Evolutionary conservation across 2,797 vertebrate genomes (phyloP).

Genomic region (Dendrocincla fuliginosa): DNA sequence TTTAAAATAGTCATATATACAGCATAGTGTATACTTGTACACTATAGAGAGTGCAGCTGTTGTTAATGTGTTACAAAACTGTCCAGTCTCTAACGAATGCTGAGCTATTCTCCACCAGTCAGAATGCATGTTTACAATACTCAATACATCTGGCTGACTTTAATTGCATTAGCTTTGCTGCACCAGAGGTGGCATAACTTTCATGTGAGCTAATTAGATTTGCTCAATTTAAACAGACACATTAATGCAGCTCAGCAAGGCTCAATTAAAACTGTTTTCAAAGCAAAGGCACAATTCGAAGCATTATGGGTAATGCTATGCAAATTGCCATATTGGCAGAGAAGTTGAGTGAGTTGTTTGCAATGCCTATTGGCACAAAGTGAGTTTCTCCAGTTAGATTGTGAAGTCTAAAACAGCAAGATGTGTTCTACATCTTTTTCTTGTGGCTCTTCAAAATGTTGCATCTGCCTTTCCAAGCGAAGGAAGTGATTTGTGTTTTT

Average conservation of each 20-base stretch:
- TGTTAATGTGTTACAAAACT: conserved; percentile 47
- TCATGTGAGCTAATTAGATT: conserved; percentile 78
- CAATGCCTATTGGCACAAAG: conserved; percentile 67
- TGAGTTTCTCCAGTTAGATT: conserved; percentile 43
- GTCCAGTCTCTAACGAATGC: conserved; percentile 56
- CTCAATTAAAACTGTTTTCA: conserved; percentile 79
- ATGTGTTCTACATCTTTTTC: conserved; percentile 16
- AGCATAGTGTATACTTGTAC: not conserved
- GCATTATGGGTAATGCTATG: conserved; percentile 77
- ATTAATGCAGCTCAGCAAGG: conserved; percentile 77
- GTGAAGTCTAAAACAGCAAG: conserved; percentile 53
- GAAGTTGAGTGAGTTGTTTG: conserved; percentile 59
- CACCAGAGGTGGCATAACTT: conserved; percentile 80
- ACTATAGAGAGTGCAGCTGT: conserved; percentile 25
- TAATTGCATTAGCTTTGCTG: conserved; percentile 76
- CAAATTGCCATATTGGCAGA: conserved; percentile 74
- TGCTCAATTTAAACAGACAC: conserved; percentile 77
- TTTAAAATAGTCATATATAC: conserved; percentile 2
- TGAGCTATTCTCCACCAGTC: conserved; percentile 62
- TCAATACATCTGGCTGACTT: conserved; percentile 74
- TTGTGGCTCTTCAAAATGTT: conserved; percentile 44
- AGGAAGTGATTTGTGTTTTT: conserved; percentile 47
- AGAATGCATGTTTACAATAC: conserved; percentile 69
- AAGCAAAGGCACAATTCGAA: conserved; percentile 70
- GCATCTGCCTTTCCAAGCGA: conserved; percentile 5